phyloP scores from a whole-genome alignment of 2,888 invertebrate genomes.

The Xestoiulus laeticollis region DNA sequence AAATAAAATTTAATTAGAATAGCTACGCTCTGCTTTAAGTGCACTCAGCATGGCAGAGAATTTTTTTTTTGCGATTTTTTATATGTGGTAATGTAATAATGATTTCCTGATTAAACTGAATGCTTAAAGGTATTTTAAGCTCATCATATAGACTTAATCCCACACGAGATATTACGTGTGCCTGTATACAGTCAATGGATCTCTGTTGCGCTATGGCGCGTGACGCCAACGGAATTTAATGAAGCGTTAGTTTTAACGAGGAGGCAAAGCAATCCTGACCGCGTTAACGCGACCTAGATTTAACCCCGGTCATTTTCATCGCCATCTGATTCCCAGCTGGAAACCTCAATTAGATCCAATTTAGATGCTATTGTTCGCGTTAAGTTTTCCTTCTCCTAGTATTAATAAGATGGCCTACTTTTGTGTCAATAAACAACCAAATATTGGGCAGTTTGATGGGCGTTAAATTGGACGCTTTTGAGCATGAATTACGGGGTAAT shows the following conservation, averaged over 20 bases:
- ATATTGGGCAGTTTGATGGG: conserved; percentile 3
- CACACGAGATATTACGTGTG: background rate
- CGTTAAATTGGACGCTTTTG: background rate
- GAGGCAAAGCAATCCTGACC: background rate
- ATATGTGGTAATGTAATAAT: background rate
- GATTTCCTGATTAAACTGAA: background rate
- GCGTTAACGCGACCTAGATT: conserved; percentile 2
- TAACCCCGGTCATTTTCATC: conserved; percentile 39
- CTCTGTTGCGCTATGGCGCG: background rate
- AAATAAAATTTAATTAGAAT: background rate
- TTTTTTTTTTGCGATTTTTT: too few relatives aligned
- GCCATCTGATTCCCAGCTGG: conserved; percentile 47
- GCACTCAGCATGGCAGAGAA: background rate
- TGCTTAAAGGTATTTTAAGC: background rate
- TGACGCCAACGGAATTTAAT: conserved; percentile 2
- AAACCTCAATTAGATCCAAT: conserved; percentile 44
- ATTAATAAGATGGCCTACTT: conserved; percentile 21
- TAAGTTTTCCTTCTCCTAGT: background rate
- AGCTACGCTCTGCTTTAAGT: background rate
- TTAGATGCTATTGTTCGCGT: background rate
- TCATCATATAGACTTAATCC: background rate
- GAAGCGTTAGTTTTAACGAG: conserved; percentile 32
- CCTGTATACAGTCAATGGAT: background rate
- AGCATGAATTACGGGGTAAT: background rate
- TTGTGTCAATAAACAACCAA: background rate